Conservation (phyloP, 2,888 invertebrate genomes). For the Steinernema scapterisci region DNA sequence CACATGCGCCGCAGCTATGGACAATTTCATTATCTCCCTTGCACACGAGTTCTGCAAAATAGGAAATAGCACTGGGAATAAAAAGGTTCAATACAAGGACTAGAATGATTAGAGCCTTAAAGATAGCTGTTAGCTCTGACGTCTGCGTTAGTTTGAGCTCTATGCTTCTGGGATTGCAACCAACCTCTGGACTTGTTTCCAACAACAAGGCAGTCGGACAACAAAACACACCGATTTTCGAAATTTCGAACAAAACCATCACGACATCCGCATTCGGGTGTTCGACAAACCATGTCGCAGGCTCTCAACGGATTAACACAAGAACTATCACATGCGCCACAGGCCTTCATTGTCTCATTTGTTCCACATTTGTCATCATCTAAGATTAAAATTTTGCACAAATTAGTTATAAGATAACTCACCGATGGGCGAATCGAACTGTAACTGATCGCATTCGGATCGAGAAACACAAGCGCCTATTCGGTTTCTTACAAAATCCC, state of each 20-base stretch:
- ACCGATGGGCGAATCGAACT: slow-evolving; percentile 21
- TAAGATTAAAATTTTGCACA: background rate
- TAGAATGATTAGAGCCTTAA: no score
- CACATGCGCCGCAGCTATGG: slow-evolving; percentile 39
- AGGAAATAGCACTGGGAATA: no score
- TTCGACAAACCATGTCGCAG: slow-evolving; percentile 37
- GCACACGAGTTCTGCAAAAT: slow-evolving; percentile 4
- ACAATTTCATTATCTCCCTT: slow-evolving; percentile 34
- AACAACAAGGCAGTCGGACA: background rate
- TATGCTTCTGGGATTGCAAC: background rate
- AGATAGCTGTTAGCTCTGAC: no score
- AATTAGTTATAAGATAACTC: background rate
- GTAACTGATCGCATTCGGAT: background rate
- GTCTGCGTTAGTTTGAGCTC: no score
- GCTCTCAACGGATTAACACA: slow-evolving; percentile 21
- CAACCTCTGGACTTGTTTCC: slow-evolving; percentile 16
- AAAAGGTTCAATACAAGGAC: no score
- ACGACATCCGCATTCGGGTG: slow-evolving; percentile 39
- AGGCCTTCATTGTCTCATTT: slow-evolving; percentile 11
- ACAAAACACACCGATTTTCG: slow-evolving; percentile 19
- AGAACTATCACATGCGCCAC: slow-evolving; percentile 23
- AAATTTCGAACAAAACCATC: slow-evolving; percentile 32
- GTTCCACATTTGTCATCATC: background rate
- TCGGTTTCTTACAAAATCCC: slow-evolving; percentile 22
- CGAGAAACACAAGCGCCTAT: slow-evolving; percentile 11